phyloP scores from a whole-genome alignment of 2,888 invertebrate genomes.

The Hermaeophaga mercurialis region DNA sequence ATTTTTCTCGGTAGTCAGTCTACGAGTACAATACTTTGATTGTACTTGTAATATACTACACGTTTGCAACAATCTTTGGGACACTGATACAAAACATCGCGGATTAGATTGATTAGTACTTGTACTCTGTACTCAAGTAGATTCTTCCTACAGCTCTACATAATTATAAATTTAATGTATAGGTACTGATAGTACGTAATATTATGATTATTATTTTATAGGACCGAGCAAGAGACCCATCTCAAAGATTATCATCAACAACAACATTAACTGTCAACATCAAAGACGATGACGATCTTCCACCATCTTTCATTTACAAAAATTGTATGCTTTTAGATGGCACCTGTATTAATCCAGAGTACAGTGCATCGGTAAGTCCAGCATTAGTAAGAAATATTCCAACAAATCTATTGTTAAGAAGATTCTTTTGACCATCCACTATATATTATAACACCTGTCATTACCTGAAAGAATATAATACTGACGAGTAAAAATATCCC shows the following conservation, averaged over 20 bases:
- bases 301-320: constrained; percentile 88
- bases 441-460: neutral
- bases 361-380: constrained; percentile 75
- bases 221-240: constrained; percentile 84
- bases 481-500: neutral
- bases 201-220: constrained; percentile 51
- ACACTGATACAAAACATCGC: too few species aligned
- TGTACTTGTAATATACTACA: too few species aligned
- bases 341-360: constrained; percentile 86
- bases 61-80: too few species aligned
- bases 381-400: too few species aligned
- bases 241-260: constrained; percentile 79
- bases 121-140: too few species aligned
- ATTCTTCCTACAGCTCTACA: too few species aligned
- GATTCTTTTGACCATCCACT: neutral
- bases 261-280: constrained; percentile 85
- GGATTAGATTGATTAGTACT: too few species aligned
- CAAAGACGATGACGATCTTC: constrained; percentile 88
- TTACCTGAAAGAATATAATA: neutral
- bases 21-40: too few species aligned
- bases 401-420: too few species aligned
- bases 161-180: too few species aligned
- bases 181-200: too few species aligned
- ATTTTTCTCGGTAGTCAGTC: too few species aligned
- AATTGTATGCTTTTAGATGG: constrained; percentile 83